Percentiles rank a stretch among this genome's conserved stretches.
Evolutionary conservation across 2,113 vertebrate species (phyloP).

Genomic region (Rana temporaria): DNA sequence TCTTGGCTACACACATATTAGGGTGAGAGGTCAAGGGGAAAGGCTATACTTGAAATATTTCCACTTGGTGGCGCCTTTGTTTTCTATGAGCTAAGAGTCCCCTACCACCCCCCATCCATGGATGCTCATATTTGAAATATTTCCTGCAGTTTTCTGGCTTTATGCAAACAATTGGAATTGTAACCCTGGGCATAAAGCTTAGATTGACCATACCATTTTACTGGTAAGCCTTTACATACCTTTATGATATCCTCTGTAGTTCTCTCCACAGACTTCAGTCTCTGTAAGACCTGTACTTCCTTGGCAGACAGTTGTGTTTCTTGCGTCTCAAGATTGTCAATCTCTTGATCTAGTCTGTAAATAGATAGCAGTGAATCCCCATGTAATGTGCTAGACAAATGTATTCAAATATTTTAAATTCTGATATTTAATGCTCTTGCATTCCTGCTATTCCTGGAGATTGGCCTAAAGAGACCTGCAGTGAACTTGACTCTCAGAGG

Average conservation of each 20-base stretch:
- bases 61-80: no score
- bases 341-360: conserved; percentile 87
- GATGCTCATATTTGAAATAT: no score
- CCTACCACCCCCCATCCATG: no score
- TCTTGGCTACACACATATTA: no score
- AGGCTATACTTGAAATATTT: no score
- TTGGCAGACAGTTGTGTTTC: conserved; percentile 87
- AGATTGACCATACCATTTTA: no score
- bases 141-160: no score
- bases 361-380: conserved; percentile 41
- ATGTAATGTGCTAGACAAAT: not conserved
- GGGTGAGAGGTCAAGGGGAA: no score
- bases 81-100: no score
- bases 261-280: conserved; percentile 88
- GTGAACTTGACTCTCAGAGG: not conserved
- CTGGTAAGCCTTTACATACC: conserved; percentile 70
- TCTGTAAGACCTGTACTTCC: conserved; percentile 85
- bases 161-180: no score
- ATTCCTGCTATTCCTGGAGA: conserved; percentile 15
- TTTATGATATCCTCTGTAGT: conserved; percentile 93
- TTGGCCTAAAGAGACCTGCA: not conserved
- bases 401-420: not conserved
- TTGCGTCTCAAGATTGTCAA: conserved; percentile 82
- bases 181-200: no score
- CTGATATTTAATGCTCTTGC: conserved; percentile 20